Percentiles rank a stretch among this genome's conserved stretches.
Evolutionary conservation across 2,888 invertebrate genomes (phyloP).

Genomic region (Chrysina gloriosa): DNA sequence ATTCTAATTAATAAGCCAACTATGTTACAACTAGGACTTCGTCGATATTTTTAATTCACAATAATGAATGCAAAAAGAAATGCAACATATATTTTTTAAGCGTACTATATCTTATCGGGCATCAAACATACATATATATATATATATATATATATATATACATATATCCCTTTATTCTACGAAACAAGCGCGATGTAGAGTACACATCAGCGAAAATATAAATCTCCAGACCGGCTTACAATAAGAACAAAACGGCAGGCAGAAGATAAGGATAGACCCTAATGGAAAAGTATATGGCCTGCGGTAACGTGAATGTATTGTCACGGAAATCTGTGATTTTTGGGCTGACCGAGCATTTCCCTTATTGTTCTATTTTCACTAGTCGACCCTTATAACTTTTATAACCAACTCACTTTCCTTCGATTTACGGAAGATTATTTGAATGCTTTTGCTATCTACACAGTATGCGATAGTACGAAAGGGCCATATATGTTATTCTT

Average conservation of each 20-base stretch:
- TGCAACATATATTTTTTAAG: neutral
- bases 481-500: neutral
- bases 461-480: too few relatives aligned
- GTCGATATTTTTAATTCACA: too few relatives aligned
- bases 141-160: too few relatives aligned
- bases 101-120: neutral
- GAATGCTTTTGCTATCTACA: too few relatives aligned
- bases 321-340: constrained; percentile 25
- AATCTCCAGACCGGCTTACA: constrained; percentile 22
- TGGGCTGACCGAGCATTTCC: constrained; percentile 15
- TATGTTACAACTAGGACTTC: too few relatives aligned
- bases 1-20: too few relatives aligned
- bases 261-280: constrained; percentile 16
- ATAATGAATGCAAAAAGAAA: too few relatives aligned
- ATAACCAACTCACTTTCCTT: neutral
- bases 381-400: neutral
- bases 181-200: neutral
- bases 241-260: constrained; percentile 32
- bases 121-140: neutral
- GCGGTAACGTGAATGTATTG: constrained; percentile 18
- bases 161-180: neutral
- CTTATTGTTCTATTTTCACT: constrained; percentile 13
- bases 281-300: constrained; percentile 31
- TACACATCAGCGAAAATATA: constrained; percentile 31
- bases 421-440: neutral